Base-by-base conservation (phyloP, 2,113 vertebrate genomes). In the Anas platyrhynchos region DNA sequence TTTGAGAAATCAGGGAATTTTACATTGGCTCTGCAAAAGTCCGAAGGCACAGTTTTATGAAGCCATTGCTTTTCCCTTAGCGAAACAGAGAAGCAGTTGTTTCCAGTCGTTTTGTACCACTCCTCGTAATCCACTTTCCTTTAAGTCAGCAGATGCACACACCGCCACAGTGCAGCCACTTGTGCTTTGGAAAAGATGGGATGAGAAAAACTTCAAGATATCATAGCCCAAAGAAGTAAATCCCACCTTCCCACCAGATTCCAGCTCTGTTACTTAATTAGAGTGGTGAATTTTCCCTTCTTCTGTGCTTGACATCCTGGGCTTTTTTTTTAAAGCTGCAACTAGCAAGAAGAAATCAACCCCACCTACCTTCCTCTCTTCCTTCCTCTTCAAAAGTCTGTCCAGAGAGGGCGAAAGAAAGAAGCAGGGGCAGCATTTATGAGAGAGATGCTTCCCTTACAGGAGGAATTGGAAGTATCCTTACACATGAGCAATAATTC, bases 81-180 rank as follows among this genome's bases (percentile, higher is more conserved):
- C 31, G 36, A 44, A 89, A 79, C 25, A 85, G 38, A 65, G 67
- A 75, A 16, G 18, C 41, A 55, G 12, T 54, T 71, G 32, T 56
- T 75, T 65, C 26, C 71, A 43, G 61, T 8, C 54, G 84, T 68
- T 90, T 46, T 38, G 12, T 38, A 82, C 29, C 65, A 41, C 41
- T 88, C 76, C 72, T 85, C 66, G 50, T 71, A 54, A 15, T 15
- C 34, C 46, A 62, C 62, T 93, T 86, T 61, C 34, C 55, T 74
- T 36, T 21, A 46, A 0, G 0, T 5, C 16, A 79, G 13, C 62
- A 46, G 5, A 46, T 1, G 0, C 43, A 50, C 5, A 0, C 34
- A 32, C 36, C 62, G 54, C 58, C 59, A 71, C 0, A 1, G 12
- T 43, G 36, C 16, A 73, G 48, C 32, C 17, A 14, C 25, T 46